phyloP scores from a whole-genome alignment of 2,113 vertebrate species.

The Corythornis cristatus region DNA sequence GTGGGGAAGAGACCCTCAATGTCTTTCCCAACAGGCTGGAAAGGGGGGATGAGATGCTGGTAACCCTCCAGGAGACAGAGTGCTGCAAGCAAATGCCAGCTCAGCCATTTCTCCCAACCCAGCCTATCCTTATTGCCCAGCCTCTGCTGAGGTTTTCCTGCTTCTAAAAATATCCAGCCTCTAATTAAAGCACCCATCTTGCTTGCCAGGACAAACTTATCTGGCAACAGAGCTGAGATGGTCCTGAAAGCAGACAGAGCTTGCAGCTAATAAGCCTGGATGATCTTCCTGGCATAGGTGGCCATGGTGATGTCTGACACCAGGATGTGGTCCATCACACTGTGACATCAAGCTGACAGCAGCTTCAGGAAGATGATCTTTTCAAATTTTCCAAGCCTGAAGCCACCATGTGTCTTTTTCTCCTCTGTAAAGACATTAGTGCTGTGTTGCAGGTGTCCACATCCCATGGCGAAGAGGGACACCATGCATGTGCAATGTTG shows the following conservation, averaged over 20 bases:
- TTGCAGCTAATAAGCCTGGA: neutral
- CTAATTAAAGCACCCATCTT: neutral
- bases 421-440: neutral
- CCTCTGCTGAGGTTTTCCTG: conserved; percentile 47
- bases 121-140: neutral
- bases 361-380: neutral
- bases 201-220: neutral
- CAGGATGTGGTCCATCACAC: neutral
- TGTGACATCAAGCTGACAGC: neutral
- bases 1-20: neutral
- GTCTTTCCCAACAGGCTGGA: neutral
- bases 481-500: fast-evolving
- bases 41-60: neutral
- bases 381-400: neutral
- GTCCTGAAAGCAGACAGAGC: neutral
- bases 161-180: conserved; percentile 57
- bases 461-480: fast-evolving
- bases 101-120: neutral
- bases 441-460: neutral
- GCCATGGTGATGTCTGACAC: neutral
- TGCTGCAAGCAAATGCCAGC: neutral
- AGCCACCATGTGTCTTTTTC: neutral
- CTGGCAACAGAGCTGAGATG: neutral
- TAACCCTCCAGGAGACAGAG: neutral
- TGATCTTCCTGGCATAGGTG: neutral